Percentiles rank a stretch among this genome's conserved stretches.
These are phyloP conservation scores for Fundulus diaphanus DNA, from an alignment of 2,797 vertebrate species.

Conservation along the genomic window DNA sequence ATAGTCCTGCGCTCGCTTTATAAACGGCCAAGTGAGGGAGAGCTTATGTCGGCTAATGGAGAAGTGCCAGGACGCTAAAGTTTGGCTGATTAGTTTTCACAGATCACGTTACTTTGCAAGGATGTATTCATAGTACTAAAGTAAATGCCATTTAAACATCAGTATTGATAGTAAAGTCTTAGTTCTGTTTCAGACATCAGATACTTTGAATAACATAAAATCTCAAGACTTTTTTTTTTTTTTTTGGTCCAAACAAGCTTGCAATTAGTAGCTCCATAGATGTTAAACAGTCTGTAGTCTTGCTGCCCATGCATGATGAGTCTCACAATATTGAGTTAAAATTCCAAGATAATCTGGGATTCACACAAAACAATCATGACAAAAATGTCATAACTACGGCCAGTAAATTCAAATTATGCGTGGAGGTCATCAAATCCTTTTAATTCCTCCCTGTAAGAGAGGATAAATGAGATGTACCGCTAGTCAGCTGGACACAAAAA, in stretches of 20 bases:
- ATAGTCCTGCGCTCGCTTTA: slow-evolving; percentile 56
- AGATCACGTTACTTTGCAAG: too few species aligned
- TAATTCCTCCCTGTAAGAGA: too few species aligned
- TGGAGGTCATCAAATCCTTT: too few species aligned
- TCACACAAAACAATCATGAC: background rate
- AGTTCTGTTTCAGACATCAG: background rate
- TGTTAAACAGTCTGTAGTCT: background rate
- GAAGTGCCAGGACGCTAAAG: slow-evolving; percentile 39
- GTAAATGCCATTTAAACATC: background rate
- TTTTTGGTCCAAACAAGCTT: too few species aligned
- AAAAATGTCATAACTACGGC: background rate
- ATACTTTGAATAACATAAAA: too few species aligned
- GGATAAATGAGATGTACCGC: too few species aligned
- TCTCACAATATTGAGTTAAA: background rate
- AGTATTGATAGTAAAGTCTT: background rate
- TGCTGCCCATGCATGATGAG: background rate
- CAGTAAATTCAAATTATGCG: too few species aligned
- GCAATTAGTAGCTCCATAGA: background rate
- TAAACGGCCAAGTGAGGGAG: slow-evolving; percentile 32
- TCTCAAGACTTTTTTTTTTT: background rate
- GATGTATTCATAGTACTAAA: background rate
- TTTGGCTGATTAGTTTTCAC: slow-evolving; percentile 41
- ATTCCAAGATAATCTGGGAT: background rate
- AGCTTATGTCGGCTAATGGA: slow-evolving; percentile 43
- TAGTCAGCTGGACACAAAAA: too few species aligned